phyloP scores from a whole-genome alignment of 2,888 invertebrate genomes.

The Mesorhabditis sp. region DNA sequence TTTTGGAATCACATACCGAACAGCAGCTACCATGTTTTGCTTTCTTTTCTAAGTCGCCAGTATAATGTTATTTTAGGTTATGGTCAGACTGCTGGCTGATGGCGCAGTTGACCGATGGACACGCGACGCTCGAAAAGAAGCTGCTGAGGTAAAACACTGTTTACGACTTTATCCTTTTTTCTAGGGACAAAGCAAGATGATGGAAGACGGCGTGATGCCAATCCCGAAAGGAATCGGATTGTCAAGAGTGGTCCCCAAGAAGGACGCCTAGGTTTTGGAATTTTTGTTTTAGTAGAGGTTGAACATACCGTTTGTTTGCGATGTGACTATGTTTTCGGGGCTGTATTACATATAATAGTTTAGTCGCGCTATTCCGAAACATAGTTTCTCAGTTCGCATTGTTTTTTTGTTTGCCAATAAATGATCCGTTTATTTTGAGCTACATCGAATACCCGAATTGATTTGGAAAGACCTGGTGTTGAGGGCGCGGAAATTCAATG shows the following conservation, averaged over 20 bases:
- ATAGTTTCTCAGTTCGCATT: too few species aligned
- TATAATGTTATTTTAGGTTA: slow-evolving; percentile 28
- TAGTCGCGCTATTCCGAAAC: too few species aligned
- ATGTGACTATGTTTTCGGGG: too few species aligned
- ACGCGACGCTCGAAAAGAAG: slow-evolving; percentile 27
- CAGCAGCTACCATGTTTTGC: not conserved
- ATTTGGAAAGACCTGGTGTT: too few species aligned
- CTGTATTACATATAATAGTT: too few species aligned
- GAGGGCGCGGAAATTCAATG: too few species aligned
- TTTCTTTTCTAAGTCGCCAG: not conserved
- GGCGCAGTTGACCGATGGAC: slow-evolving; percentile 52
- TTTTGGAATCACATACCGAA: not conserved
- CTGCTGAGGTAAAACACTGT: slow-evolving; percentile 17
- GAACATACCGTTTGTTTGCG: too few species aligned
- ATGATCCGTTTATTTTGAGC: too few species aligned
- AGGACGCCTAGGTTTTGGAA: slow-evolving; percentile 15
- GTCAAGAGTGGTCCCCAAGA: slow-evolving; percentile 33
- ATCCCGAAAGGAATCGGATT: slow-evolving; percentile 53
- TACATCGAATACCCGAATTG: too few species aligned
- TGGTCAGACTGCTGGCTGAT: slow-evolving; percentile 53
- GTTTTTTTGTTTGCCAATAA: too few species aligned
- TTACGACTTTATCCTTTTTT: not conserved
- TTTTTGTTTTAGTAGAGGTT: too few species aligned
- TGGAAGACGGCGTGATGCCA: slow-evolving; percentile 37
- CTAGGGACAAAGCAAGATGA: not conserved